These are phyloP conservation scores for Podarcis muralis DNA, from an alignment of 2,113 vertebrate species.

Conservation along the genomic window DNA sequence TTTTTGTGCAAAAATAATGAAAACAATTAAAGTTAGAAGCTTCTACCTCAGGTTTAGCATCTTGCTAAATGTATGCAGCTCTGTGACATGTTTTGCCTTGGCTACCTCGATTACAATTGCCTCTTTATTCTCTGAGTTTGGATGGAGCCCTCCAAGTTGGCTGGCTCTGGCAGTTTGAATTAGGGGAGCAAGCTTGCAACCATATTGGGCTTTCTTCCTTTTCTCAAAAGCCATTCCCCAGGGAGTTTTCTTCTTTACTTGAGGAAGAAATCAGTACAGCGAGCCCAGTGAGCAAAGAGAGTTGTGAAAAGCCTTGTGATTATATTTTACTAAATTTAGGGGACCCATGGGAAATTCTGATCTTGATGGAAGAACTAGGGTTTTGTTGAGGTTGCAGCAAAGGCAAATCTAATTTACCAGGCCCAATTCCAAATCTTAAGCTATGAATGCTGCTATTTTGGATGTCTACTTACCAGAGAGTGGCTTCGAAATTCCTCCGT, in stretches of 20 bases:
- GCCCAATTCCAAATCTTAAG: slow-evolving; percentile 8
- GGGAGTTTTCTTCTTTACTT: slow-evolving; percentile 12
- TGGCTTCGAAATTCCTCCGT: background rate
- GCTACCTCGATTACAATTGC: background rate
- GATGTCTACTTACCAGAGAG: background rate
- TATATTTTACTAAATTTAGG: slow-evolving; percentile 37
- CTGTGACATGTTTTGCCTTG: background rate
- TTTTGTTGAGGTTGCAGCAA: slow-evolving; percentile 7
- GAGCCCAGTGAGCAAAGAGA: background rate
- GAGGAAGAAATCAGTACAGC: slow-evolving; percentile 32
- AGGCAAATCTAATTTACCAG: slow-evolving; percentile 45
- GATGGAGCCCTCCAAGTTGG: background rate
- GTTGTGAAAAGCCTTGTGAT: background rate
- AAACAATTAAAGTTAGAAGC: background rate
- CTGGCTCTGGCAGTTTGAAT: slow-evolving; percentile 18
- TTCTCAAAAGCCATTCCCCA: slow-evolving; percentile 1
- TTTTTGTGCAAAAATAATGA: background rate
- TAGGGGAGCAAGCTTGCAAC: slow-evolving; percentile 25
- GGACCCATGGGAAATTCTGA: slow-evolving; percentile 42
- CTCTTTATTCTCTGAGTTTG: slow-evolving; percentile 13
- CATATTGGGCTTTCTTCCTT: slow-evolving; percentile 38
- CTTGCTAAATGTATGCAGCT: background rate
- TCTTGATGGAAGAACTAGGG: slow-evolving; percentile 28
- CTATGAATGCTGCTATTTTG: background rate
- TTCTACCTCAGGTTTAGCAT: background rate